Evolutionary conservation across 2,113 vertebrate species (phyloP).

Genomic region (Machaerirhynchus nigripectus): DNA sequence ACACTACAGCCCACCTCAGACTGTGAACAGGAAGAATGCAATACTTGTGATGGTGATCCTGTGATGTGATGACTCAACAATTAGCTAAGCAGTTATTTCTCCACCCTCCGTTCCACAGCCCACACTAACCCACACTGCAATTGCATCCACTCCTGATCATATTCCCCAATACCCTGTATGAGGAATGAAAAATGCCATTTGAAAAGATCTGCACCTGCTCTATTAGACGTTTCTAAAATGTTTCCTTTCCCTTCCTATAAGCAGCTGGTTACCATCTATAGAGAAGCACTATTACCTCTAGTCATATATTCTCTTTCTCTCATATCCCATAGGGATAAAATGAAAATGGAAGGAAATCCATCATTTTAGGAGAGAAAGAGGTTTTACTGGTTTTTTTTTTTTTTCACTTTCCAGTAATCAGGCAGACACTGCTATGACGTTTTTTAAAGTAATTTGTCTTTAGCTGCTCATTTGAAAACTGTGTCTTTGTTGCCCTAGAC

Average conservation of each 20-base stretch:
- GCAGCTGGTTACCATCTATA: not conserved
- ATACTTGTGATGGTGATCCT: accelerated
- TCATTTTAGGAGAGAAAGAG: not conserved
- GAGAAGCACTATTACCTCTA: not conserved
- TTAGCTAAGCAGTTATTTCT: not conserved
- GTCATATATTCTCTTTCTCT: not conserved
- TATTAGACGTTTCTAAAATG: not conserved
- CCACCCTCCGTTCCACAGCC: not conserved
- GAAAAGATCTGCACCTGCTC: not conserved
- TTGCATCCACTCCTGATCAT: not conserved
- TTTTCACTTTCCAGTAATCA: not conserved
- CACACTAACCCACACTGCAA: not conserved
- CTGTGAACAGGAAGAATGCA: not conserved
- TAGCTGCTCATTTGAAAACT: not conserved
- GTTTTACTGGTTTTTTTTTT: accelerated
- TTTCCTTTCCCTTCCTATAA: not conserved
- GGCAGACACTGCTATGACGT: not conserved
- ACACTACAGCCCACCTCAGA: not conserved
- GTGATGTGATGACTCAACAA: accelerated
- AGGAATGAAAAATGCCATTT: not conserved
- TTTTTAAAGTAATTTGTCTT: not conserved
- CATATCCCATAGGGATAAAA: accelerated
- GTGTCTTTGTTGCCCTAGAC: not conserved
- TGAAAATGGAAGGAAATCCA: not conserved
- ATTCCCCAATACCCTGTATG: not conserved